Evolutionary conservation across 1,140 invertebrate genomes (phyloP), one percentile per base, ranked within the genome.

Genomic region (Papilio glaucus): DNA sequence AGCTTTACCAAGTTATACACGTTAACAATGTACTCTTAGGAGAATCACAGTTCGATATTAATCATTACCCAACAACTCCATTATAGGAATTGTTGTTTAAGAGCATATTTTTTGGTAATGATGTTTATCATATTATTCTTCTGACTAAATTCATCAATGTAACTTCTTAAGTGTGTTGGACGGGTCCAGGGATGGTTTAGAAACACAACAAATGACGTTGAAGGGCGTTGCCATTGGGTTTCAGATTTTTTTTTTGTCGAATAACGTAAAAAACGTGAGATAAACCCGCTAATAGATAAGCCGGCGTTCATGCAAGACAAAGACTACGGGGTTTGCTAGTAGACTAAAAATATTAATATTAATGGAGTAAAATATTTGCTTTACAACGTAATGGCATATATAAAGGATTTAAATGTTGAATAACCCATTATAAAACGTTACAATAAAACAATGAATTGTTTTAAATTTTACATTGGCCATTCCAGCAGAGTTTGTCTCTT

Each of bases 1-100:
- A 33, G 61, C 18, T 63, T 63, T 63, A 63, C 61, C 49, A 63
- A 63, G 61, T 39, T 37, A 38, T 38, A 62, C 24, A 60, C 9
- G 12, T 12, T 60, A 60, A 29, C 8, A 62, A 33, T 37, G 18
- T 21, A 37, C 33, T 18, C 37, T 39, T 33, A 33, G n/a, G 18
- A 18, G 21, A 53, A 53, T 53, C 49, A 53, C 49, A 24, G 21
- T 33, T 61, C 57, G 57, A 61, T 61, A 33, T 61, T 4, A 24
- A 24, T 21, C 18, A 41, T 41, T 41, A 49, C 18, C 7, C 6
- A 49, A 3, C 6, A 33, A 33, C 2, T 33, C 2, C 29, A 33
- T 33, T 33, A 33, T 6, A n/a, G n/a, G n/a, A n/a, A n/a, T n/a
- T n/a, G n/a, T n/a, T n/a, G n/a, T n/a, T n/a, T n/a, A n/a, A n/a